A percentile compares a stretch with the other conserved stretches of the same genome.
Evolutionary conservation across 2,113 vertebrate genomes (phyloP).

Genomic region (Perognathus longimembris): DNA sequence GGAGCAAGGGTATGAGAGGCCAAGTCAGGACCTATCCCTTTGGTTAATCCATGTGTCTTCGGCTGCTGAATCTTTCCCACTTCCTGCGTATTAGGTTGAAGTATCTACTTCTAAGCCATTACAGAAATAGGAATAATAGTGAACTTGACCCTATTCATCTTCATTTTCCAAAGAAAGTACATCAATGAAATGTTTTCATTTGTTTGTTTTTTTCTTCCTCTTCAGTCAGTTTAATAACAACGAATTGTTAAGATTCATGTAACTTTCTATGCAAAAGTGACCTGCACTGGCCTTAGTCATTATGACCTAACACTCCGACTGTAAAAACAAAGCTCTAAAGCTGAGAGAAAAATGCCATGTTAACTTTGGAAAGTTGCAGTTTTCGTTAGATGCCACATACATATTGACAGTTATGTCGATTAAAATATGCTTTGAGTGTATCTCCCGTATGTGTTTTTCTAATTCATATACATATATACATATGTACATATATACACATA

Average conservation of each 20-base stretch:
- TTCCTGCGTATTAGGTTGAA: conserved; percentile 34
- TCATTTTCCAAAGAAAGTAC: conserved; percentile 2
- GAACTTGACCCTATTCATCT: not conserved
- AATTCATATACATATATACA: not conserved
- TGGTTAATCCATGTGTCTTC: not conserved
- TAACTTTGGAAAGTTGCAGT: conserved; percentile 37
- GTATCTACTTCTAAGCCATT: not conserved
- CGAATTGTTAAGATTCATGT: conserved; percentile 63
- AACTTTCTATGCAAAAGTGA: conserved; percentile 2
- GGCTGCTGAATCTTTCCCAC: not conserved
- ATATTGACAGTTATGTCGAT: not conserved
- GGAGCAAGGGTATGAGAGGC: not conserved
- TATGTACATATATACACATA: no score
- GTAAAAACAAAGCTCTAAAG: conserved; percentile 77
- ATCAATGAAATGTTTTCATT: not conserved
- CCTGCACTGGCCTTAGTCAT: not conserved
- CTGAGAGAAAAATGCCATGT: conserved; percentile 74
- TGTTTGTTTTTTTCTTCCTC: conserved; percentile 54
- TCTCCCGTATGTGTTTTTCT: not conserved
- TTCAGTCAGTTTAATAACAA: conserved; percentile 66
- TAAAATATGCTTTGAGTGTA: not conserved
- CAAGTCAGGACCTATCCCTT: not conserved
- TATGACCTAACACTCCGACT: conserved; percentile 54
- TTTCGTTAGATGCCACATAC: not conserved
- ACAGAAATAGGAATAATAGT: not conserved